Evolutionary conservation across 2,888 invertebrate genomes (phyloP).

Genomic region (Papilio elwesi): DNA sequence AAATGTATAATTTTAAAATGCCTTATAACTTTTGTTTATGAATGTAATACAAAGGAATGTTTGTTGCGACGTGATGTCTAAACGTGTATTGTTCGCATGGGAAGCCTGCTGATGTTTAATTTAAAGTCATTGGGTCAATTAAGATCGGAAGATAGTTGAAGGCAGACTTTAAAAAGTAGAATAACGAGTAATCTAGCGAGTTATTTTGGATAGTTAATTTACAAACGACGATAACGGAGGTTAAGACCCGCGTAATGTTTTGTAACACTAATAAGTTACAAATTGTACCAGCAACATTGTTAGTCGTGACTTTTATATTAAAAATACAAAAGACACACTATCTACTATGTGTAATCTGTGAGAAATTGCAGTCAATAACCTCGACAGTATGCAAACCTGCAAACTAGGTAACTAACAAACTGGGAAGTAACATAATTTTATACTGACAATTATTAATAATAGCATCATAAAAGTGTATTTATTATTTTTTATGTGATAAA

Average conservation of each 20-base stretch:
- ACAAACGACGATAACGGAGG: constrained; percentile 3
- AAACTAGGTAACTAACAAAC: not conserved
- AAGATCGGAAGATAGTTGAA: constrained; percentile 27
- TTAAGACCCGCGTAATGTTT: constrained; percentile 8
- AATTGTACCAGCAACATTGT: not conserved
- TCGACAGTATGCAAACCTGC: not conserved
- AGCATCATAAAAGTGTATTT: too few relatives aligned
- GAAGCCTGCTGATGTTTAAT: constrained; percentile 10
- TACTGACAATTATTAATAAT: not conserved
- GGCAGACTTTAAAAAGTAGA: not conserved
- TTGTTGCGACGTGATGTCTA: constrained; percentile 20
- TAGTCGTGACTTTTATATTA: not conserved
- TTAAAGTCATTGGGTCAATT: constrained; percentile 34
- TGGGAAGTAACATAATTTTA: too few relatives aligned
- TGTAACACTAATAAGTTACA: not conserved
- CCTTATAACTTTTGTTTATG: not conserved
- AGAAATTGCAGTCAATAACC: not conserved
- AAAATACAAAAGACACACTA: not conserved
- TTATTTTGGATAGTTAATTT: constrained; percentile 6
- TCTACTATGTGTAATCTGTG: not conserved
- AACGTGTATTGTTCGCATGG: constrained; percentile 14
- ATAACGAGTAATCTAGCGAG: constrained; percentile 15
- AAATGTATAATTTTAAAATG: not conserved
- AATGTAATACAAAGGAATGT: constrained; percentile 21
- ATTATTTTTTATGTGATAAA: too few relatives aligned